A percentile compares a stretch with the other conserved stretches of the same genome.
Evolutionary conservation across 2,113 vertebrate genomes (phyloP).

Genomic region (Bubo blakistoni): DNA sequence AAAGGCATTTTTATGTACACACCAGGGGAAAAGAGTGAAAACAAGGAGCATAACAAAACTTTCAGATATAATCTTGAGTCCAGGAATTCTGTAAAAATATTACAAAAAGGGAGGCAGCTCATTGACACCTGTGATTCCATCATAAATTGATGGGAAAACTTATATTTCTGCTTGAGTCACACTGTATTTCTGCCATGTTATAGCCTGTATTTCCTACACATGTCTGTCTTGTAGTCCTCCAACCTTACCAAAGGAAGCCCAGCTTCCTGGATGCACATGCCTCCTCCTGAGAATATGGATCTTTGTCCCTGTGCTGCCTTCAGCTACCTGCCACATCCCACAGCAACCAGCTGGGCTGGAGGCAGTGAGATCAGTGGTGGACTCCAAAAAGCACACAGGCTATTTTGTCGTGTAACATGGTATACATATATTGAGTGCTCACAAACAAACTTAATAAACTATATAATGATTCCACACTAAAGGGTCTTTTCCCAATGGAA

Average conservation of each 20-base stretch:
- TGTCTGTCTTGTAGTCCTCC: not conserved
- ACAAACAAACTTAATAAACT: not conserved
- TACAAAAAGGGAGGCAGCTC: not conserved
- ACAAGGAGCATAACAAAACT: not conserved
- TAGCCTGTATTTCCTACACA: not conserved
- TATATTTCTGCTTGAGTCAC: not conserved
- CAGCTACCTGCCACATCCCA: not conserved
- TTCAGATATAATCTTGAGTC: not conserved
- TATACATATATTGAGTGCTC: accelerated
- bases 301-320: not conserved
- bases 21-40: not conserved
- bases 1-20: conserved; percentile 15
- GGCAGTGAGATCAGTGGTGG: not conserved
- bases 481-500: not conserved
- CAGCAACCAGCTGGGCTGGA: not conserved
- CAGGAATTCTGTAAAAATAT: not conserved
- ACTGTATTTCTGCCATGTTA: not conserved
- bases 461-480: not conserved
- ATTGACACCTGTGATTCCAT: not conserved
- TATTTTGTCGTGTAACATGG: not conserved
- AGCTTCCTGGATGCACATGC: not conserved
- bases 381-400: too few relatives aligned
- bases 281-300: not conserved
- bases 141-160: not conserved
- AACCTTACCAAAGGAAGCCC: not conserved